Evolutionary conservation across 2,888 invertebrate genomes (phyloP).

Genomic region (Hirtodrosophila confusa): DNA sequence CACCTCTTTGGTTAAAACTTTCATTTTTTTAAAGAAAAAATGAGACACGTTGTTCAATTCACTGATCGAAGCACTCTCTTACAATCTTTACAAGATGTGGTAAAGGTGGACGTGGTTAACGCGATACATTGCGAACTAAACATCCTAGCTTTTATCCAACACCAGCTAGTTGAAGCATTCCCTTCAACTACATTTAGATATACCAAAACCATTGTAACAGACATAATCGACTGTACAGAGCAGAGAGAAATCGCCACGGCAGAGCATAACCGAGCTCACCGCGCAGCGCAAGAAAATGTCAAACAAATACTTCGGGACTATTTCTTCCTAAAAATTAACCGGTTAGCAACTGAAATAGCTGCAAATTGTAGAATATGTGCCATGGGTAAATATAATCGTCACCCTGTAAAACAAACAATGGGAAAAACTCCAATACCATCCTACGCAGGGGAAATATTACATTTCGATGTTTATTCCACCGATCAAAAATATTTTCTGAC

Average conservation of each 20-base stretch:
- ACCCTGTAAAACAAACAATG: slow-evolving; percentile 1
- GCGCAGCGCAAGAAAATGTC: slow-evolving; percentile 2
- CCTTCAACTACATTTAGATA: too few species aligned
- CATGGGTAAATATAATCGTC: slow-evolving; percentile 1
- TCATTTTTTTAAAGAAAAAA: too few species aligned
- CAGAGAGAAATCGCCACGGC: slow-evolving; percentile 1
- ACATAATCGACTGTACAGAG: not conserved
- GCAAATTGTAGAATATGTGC: slow-evolving; percentile 5
- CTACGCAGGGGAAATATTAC: not conserved
- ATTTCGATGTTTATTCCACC: not conserved
- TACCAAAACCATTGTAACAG: too few species aligned
- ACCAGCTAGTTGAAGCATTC: too few species aligned
- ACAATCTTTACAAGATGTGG: too few species aligned
- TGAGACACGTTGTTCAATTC: too few species aligned
- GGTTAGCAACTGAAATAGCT: slow-evolving; percentile 1
- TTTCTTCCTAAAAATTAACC: too few species aligned
- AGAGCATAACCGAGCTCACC: not conserved
- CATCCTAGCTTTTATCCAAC: too few species aligned
- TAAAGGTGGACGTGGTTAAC: too few species aligned
- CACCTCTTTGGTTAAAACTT: too few species aligned
- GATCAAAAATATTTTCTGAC: slow-evolving; percentile 6
- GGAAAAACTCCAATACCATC: not conserved
- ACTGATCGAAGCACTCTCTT: too few species aligned
- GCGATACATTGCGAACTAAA: too few species aligned
- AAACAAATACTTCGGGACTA: not conserved